phyloP scores from a whole-genome alignment of 1,140 invertebrate species.

The Ceratina calcarata region DNA sequence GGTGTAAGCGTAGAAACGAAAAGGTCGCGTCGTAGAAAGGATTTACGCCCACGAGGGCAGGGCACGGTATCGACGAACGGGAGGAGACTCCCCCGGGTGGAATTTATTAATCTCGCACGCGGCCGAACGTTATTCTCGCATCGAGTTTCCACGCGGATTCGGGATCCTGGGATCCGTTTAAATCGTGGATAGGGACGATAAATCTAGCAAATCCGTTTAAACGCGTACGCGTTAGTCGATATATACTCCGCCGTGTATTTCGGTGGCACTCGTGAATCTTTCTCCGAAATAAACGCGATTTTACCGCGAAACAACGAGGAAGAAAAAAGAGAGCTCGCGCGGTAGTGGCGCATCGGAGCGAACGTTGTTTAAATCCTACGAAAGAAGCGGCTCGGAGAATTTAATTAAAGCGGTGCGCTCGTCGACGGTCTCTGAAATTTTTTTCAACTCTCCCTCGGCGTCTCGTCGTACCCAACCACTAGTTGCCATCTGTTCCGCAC shows the following conservation, averaged over 20 bases:
- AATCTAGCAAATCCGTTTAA: conserved; percentile 52
- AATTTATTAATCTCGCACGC: conserved; percentile 36
- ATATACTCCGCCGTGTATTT: too few relatives aligned
- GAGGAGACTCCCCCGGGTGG: neutral
- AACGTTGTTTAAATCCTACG: conserved; percentile 33
- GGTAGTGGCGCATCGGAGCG: neutral
- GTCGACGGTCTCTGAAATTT: conserved; percentile 4
- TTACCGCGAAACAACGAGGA: too few relatives aligned
- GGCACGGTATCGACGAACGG: too few relatives aligned
- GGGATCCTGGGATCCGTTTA: neutral
- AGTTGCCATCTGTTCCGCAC: conserved; percentile 44
- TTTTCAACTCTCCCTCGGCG: conserved; percentile 31
- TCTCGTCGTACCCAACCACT: conserved; percentile 39
- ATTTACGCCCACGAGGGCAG: too few relatives aligned
- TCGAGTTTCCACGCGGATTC: conserved; percentile 21
- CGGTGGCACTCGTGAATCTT: too few relatives aligned
- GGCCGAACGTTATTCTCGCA: neutral
- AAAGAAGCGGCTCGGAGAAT: conserved; percentile 35
- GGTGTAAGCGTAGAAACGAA: too few relatives aligned
- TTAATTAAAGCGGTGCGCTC: conserved; percentile 34
- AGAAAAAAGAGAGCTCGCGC: too few relatives aligned
- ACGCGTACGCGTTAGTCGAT: conserved; percentile 43
- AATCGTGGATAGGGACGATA: conserved; percentile 25
- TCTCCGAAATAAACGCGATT: too few relatives aligned
- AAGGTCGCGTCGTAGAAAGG: too few relatives aligned